Conservation (phyloP, 1,140 invertebrate genomes). For the Bathynomus jamesi region DNA sequence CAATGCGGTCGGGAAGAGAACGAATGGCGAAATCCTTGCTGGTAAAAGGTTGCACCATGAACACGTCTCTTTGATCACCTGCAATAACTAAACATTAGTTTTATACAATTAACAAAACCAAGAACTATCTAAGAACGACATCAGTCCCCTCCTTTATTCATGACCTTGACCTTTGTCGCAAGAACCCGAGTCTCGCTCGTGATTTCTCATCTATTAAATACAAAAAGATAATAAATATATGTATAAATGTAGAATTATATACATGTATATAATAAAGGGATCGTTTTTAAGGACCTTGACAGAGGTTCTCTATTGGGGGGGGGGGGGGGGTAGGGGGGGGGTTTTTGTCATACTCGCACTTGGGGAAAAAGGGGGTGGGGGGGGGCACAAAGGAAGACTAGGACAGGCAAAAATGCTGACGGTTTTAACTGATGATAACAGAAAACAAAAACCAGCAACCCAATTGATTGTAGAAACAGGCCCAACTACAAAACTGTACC, state of each 20-base stretch:
- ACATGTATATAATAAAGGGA: conserved; percentile 3
- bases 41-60: conserved; percentile 84
- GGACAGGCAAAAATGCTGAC: too few relatives aligned
- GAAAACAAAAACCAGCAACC: too few relatives aligned
- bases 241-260: not conserved
- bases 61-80: conserved; percentile 55
- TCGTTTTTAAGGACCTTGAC: too few relatives aligned
- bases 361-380: too few relatives aligned
- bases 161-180: not conserved
- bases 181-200: not conserved
- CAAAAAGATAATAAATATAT: not conserved
- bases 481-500: too few relatives aligned
- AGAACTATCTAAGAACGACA: not conserved
- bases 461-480: too few relatives aligned
- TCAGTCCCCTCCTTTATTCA: not conserved
- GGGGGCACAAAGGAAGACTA: too few relatives aligned
- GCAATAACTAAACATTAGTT: conserved; percentile 38
- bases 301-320: too few relatives aligned
- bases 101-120: conserved; percentile 3
- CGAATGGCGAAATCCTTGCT: conserved; percentile 83
- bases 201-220: not conserved
- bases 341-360: too few relatives aligned
- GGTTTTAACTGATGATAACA: too few relatives aligned
- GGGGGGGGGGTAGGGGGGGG: too few relatives aligned
- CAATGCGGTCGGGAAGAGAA: conserved; percentile 76